Evolutionary conservation across 2,888 invertebrate genomes (phyloP), one percentile per base, ranked within the genome.

Genomic region (Polyommatus icarus): DNA sequence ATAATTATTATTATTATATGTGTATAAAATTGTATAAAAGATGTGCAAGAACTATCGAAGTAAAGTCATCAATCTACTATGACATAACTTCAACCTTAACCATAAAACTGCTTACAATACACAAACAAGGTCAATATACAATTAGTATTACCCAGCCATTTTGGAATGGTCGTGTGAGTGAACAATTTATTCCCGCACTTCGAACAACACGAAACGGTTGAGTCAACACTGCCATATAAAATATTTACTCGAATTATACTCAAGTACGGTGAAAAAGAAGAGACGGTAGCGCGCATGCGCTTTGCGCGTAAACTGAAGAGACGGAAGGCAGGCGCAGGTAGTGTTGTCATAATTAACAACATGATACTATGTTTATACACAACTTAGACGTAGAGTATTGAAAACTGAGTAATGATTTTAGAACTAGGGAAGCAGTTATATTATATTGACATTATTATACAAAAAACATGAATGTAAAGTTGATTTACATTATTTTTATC

Each of bases 151-250:
- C 91, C 91, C 89, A 89, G 87, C 87, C 88, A 87, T 89, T 85
- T 87, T 86, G 88, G 80, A 87, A 83, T 82, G 89, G 86, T 83
- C 89, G 85, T 80, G 85, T 83, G 78, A 86, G 86, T 81, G 88
- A 88, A 81, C 86, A 86, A 84, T 88, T 88, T 82, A 86, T 87
- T 87, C 88, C 87, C 82, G 86, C 85, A 89, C 89, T 90, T 85
- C 88, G 90, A 87, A 91, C 90, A 83, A 90, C 90, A 87, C 89
- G 89, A 91, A 89, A 89, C 84, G 87, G 87, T 84, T 89, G 89
- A 84, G 86, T 90, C 90, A 90, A 89, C 89, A 92, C 91, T 92
- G 93, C 92, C 93, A 93, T 93, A 93, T 91, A 91, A 92, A 90
- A 54, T 54, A 54, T 87, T 84, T 84, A 86, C 85, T 87, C 86